Base-by-base conservation (phyloP, 2,888 invertebrate genomes). In the Aproaerema taeniolella region DNA sequence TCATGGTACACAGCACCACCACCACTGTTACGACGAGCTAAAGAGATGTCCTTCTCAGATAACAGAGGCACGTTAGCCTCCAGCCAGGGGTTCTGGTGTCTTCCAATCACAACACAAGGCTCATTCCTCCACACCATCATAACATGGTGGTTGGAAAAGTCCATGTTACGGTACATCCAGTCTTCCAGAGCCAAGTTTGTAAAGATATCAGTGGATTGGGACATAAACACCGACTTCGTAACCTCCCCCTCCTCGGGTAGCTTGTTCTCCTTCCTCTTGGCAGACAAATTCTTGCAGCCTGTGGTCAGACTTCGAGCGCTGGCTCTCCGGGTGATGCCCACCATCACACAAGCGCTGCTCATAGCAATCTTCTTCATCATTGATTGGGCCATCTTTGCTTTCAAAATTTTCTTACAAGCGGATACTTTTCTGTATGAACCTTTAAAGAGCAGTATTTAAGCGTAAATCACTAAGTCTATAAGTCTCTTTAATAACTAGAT, bases 1-100 rank as follows among this genome's bases (percentile, higher is more conserved):
- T 99, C 99, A 73, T 99, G 99, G 74, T 96, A 99, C 14, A 99
- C 98, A 2, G 98, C 93, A 15, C 98, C 99, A 45, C 99, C 95
- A 16, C 99, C 99, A 75, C 98, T 98, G 64, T 95, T 95, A 29
- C 99, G 89, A 42, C 99, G 89, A 0, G 95, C 98, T 44, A 98
- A 61, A 8, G 89, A 86, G 41, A 98, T 91, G 10, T 91, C 92
- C 29, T 89, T 86, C 34, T 91, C 89, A 45, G 87, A 67, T 34
- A 95, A 72, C 29, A 88, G 87, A 1, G 91, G 88, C 2, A 95
- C 81, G 72, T 98, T 94, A 1, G 95, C 93, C 74, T 99, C 99
- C 20, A 92, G 72, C 94, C 98, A 99, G 1, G 98, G 97, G 78
- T 99, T 99, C 76, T 99, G 99, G 76, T 98, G 96, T 41, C 96